Percentiles rank a stretch among this genome's conserved stretches.
Conservation (phyloP, 1,140 invertebrate species). For the Macrobrachium nipponense region DNA sequence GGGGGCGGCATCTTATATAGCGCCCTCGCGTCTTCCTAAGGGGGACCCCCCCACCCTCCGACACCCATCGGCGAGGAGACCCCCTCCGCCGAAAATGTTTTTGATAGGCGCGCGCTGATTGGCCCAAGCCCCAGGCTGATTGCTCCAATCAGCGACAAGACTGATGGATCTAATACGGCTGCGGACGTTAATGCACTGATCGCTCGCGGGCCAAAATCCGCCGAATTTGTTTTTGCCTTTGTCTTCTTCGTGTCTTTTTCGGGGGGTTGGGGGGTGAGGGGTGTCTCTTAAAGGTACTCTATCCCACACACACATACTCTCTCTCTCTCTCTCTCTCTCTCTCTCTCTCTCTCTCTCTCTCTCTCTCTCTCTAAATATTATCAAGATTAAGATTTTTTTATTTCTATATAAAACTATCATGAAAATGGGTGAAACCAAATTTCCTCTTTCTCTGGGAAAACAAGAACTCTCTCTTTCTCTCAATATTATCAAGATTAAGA, state of each 20-base stretch:
- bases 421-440: too few relatives aligned
- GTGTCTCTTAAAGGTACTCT: not conserved
- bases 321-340: too few relatives aligned
- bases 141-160: constrained; percentile 36
- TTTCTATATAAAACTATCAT: too few relatives aligned
- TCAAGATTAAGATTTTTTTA: too few relatives aligned
- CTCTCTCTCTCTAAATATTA: too few relatives aligned
- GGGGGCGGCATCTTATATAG: not conserved
- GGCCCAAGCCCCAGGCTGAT: not conserved
- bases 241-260: not conserved
- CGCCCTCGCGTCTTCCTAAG: not conserved
- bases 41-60: not conserved
- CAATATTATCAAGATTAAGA: too few relatives aligned
- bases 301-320: not conserved
- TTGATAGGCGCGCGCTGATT: constrained; percentile 23
- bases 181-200: constrained; percentile 23
- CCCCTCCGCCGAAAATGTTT: constrained; percentile 1
- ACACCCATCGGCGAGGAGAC: not conserved
- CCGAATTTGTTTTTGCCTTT: not conserved
- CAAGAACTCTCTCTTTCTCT: too few relatives aligned
- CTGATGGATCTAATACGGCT: constrained; percentile 34
- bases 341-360: too few relatives aligned
- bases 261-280: too few relatives aligned
- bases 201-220: not conserved
- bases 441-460: too few relatives aligned